Conservation (phyloP, 2,113 vertebrate species). For the Callionymus lyra region DNA sequence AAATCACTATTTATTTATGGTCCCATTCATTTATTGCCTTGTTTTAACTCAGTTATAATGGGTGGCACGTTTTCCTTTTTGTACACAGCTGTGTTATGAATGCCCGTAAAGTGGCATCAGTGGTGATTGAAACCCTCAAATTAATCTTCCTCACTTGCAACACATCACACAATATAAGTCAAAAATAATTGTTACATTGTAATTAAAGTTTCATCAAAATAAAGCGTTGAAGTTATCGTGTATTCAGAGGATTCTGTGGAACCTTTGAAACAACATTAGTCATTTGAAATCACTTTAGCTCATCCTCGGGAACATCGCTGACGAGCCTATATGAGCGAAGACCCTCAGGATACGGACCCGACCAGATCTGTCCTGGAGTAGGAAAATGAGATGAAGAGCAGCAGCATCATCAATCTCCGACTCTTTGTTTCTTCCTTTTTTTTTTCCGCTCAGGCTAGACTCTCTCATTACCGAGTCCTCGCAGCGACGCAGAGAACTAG, state of each 20-base stretch:
- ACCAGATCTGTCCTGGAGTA: conserved; percentile 22
- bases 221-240: conserved; percentile 26
- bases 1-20: too few species aligned
- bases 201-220: conserved; percentile 29
- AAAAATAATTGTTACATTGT: conserved; percentile 12
- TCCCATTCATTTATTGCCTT: too few species aligned
- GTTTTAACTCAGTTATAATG: too few species aligned
- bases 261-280: conserved; percentile 19
- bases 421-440: conserved; percentile 34
- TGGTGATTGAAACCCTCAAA: too few species aligned
- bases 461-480: conserved; percentile 49
- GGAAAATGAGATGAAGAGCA: conserved; percentile 36
- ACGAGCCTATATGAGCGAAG: conserved; percentile 9
- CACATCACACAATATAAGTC: conserved; percentile 15
- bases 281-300: conserved; percentile 15
- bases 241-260: conserved; percentile 19
- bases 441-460: conserved; percentile 18
- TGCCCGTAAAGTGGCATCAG: too few species aligned
- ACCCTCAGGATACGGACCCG: conserved; percentile 11
- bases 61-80: too few species aligned
- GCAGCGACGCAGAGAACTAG: conserved; percentile 20
- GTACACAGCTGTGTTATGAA: too few species aligned
- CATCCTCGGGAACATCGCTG: conserved; percentile 11
- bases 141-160: too few species aligned
- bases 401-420: conserved; percentile 47